Base-by-base conservation (phyloP, 2,113 vertebrate genomes). In the Crocuta crocuta region DNA sequence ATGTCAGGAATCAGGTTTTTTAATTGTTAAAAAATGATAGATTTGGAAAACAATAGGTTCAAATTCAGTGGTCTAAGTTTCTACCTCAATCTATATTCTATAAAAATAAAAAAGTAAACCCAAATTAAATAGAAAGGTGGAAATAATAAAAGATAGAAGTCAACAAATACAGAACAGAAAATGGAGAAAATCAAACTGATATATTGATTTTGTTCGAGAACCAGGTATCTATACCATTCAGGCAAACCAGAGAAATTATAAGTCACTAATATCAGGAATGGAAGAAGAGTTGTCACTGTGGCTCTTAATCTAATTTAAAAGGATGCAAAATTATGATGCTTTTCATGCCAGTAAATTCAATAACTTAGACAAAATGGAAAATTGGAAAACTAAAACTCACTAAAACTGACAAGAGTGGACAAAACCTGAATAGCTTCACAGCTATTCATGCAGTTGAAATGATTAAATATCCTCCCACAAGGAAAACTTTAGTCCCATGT, bases 301-400 rank as follows among this genome's bases (percentile, higher is more conserved):
- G 10, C 65, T n/a, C 33, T 91, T 68, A 87, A 87, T 7, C 24
- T 81, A 45, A 79, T 43, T 86, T 92, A 43, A 82, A 92, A 81
- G 68, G 26, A 48, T 39, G 71, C 33, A 90, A 96, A 87, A 53
- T 53, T 53, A 90, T 31, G 35, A 74, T 13, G 8, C 33, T 39
- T 53, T 68, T 53, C 68, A 88, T 55, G n/a, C 19, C 43, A 39
- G 13, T 94, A 79, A 79, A 28, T 68, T 68, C 26, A 76, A 58
- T n/a, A 94, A 61, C 26, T 80, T 63, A 53, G 45, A 65, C 73
- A 74, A 58, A 74, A 26, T 76, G 23, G 80, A 61, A 94, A 86
- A 76, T 68, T 86, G 65, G 79, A 74, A 94, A 86, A 66, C 35
- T 58, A 61, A 81, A 87, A 91, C n/a, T 88, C 50, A 78, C 39